A percentile compares a stretch with the other conserved stretches of the same genome.
Conservation (phyloP, 2,888 invertebrate genomes). For the Meteorus cinctellus region DNA sequence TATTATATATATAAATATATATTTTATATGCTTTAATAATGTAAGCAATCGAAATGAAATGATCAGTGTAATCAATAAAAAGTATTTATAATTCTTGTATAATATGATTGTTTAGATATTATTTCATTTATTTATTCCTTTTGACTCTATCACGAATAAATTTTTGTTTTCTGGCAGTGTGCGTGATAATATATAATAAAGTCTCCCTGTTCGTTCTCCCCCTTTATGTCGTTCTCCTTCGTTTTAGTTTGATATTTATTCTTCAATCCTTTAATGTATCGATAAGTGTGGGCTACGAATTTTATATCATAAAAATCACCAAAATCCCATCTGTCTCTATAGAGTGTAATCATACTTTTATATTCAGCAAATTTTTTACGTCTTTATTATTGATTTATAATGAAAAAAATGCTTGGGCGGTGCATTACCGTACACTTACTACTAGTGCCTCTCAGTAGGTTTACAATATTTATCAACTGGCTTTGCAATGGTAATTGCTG, state of each 20-base stretch:
- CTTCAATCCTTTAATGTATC: background rate
- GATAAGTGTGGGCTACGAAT: background rate
- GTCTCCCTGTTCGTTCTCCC: background rate
- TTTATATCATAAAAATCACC: constrained; percentile 1
- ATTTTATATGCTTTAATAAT: constrained; percentile 10
- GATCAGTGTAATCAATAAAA: constrained; percentile 57
- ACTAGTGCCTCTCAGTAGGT: too few species aligned
- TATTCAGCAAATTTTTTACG: background rate
- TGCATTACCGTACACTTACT: too few species aligned
- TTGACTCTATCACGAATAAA: too few species aligned
- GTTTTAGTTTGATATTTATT: background rate
- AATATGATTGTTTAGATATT: constrained; percentile 23
- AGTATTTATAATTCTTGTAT: constrained; percentile 56
- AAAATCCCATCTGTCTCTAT: background rate
- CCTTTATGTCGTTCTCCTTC: background rate
- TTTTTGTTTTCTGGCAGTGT: background rate
- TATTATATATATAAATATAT: background rate
- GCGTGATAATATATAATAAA: constrained; percentile 2
- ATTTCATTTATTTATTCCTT: background rate
- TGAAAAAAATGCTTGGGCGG: background rate
- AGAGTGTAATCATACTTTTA: background rate
- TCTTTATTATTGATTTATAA: too few species aligned
- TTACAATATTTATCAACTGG: too few species aligned
- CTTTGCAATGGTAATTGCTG: too few species aligned
- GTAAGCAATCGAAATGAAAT: constrained; percentile 32